Conservation (phyloP, 1,140 invertebrate genomes). For the Panagrolaimus sp. region DNA sequence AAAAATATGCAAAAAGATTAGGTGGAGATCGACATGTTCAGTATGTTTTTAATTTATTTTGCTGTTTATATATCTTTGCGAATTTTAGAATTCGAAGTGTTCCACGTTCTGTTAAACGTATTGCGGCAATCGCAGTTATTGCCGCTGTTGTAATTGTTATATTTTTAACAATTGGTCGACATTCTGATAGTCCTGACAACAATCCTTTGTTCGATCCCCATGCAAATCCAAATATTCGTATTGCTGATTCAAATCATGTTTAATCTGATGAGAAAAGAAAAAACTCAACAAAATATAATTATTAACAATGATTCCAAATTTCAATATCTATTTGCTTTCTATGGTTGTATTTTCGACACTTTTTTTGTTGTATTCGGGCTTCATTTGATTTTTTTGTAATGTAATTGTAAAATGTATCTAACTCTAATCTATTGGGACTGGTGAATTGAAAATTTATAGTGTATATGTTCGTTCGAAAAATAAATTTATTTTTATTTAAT, state of each 20-base stretch:
- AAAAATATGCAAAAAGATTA: constrained; percentile 20
- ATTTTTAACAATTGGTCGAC: constrained; percentile 30
- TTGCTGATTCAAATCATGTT: constrained; percentile 17
- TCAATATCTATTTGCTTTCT: too few species aligned
- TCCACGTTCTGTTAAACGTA: constrained; percentile 35
- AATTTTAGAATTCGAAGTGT: constrained; percentile 19
- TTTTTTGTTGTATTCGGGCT: constrained; percentile 9
- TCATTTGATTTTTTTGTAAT: constrained; percentile 2
- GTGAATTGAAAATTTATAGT: too few species aligned
- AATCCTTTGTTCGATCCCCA: constrained; percentile 53
- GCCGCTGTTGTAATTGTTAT: constrained; percentile 31
- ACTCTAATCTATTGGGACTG: constrained; percentile 9
- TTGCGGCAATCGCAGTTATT: constrained; percentile 27
- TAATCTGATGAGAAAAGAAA: not conserved
- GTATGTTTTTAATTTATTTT: not conserved
- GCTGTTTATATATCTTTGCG: constrained; percentile 10
- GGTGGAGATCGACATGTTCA: constrained; percentile 16
- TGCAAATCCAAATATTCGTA: constrained; percentile 56
- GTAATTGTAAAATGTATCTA: not conserved
- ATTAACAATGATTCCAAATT: too few species aligned
- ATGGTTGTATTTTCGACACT: too few species aligned
- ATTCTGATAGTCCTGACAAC: constrained; percentile 19
- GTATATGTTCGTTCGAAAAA: too few species aligned
- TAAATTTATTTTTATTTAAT: too few species aligned
- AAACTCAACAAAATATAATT: too few species aligned